Evolutionary conservation across 2,888 invertebrate genomes (phyloP), one percentile per base, ranked within the genome.

Genomic region (Ephialtes manifestator): DNA sequence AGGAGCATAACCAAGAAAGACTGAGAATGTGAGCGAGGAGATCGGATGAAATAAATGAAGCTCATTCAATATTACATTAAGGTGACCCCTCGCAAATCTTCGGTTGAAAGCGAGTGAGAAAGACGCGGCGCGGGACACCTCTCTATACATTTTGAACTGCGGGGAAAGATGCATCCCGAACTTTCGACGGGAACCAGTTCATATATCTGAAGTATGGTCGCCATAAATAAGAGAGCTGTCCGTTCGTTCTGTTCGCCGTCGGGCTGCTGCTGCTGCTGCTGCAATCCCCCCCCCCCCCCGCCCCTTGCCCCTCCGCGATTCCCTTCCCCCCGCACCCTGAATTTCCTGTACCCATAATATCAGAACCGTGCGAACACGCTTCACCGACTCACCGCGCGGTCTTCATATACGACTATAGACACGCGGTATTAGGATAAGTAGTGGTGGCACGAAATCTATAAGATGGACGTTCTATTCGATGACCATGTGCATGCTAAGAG

Each of bases 101-200:
- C 85, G 83, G 87, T 75, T 83, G 91, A 91, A 90, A 91, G 88
- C 90, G 89, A 90, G 86, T 88, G 89, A 84, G 84, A 84, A 85
- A 83, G 81, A 79, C 77, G 82, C 55, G 75, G 85, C 81, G 79
- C 87, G 85, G 89, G 88, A 90, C 88, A 89, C 89, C 88, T 88
- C 91, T 91, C 92, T 91, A 93, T 92, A 93, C 92, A 93, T 93
- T 93, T 93, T 91, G 88, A 92, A 92, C 91, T 90, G 85, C 82
- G 82, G 80, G 92, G 92, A 92, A 93, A 93, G 94, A 93, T 91
- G 93, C 92, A 90, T 93, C 93, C 93, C 92, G 91, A 94, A 94
- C 93, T 94, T 94, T 94, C 93, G 93, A 94, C 93, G 92, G 92
- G 93, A 93, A 93, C 93, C 93, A 94, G 94, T 94, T 94, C 93